Percentiles rank a stretch among this genome's conserved stretches.
Conservation (phyloP, 2,797 vertebrate genomes). For the Choloepus didactylus region DNA sequence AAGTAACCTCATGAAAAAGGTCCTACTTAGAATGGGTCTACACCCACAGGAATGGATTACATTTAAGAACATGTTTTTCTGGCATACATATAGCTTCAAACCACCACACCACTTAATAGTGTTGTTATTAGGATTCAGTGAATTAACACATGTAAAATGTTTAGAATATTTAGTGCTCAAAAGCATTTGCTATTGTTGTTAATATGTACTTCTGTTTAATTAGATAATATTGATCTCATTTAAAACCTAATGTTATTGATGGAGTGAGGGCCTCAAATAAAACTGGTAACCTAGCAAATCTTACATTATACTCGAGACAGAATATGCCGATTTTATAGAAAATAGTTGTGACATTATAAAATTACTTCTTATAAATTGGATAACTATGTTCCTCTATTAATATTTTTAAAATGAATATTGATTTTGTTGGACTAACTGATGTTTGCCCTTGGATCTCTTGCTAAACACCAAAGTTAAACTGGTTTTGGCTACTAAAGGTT, state of each 20-base stretch:
- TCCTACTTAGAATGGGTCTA: too few relatives aligned
- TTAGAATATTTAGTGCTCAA: slow-evolving; percentile 32
- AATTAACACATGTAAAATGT: not conserved
- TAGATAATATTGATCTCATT: slow-evolving; percentile 2
- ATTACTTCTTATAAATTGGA: slow-evolving; percentile 47
- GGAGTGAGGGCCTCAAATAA: slow-evolving; percentile 12
- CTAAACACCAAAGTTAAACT: not conserved
- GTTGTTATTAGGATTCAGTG: not conserved
- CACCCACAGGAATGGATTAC: too few relatives aligned
- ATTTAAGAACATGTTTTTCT: too few relatives aligned
- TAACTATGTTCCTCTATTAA: not conserved
- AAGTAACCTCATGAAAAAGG: too few relatives aligned
- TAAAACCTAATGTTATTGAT: not conserved
- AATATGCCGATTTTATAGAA: slow-evolving; percentile 60
- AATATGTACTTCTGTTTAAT: slow-evolving; percentile 8
- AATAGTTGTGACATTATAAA: slow-evolving; percentile 10
- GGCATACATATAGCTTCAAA: too few relatives aligned
- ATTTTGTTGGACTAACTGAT: slow-evolving; percentile 26
- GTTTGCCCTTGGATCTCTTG: not conserved
- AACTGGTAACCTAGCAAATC: not conserved
- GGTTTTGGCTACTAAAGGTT: slow-evolving; percentile 17
- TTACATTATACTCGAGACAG: not conserved
- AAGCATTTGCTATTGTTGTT: slow-evolving; percentile 28
- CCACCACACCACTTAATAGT: not conserved
- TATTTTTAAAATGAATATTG: slow-evolving; percentile 20